Evolutionary conservation across 2,797 vertebrate genomes (phyloP).

Genomic region (Thamnophis elegans): DNA sequence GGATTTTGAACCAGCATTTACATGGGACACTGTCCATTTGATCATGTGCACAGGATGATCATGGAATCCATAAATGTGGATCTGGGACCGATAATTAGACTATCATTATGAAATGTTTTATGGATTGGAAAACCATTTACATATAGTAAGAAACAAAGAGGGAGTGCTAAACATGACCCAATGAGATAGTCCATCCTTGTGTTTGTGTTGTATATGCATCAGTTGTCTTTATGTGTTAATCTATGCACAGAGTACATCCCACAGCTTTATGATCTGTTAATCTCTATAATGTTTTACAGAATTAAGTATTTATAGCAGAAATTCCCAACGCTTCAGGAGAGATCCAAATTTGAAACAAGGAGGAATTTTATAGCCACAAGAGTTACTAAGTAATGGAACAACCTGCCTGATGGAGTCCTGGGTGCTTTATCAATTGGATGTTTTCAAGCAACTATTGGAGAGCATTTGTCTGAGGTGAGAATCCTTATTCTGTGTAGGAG

Average conservation of each 20-base stretch:
- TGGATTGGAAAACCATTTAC: background rate
- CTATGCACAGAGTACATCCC: constrained; percentile 30
- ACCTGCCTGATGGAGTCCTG: background rate
- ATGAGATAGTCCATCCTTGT: background rate
- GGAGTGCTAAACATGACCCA: background rate
- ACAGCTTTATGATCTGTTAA: constrained; percentile 46
- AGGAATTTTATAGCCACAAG: background rate
- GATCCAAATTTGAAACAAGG: background rate
- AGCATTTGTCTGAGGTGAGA: background rate
- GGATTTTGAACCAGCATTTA: background rate
- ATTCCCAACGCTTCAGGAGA: constrained; percentile 12
- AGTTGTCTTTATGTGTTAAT: background rate
- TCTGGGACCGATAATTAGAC: background rate
- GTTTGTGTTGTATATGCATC: background rate
- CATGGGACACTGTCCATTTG: background rate
- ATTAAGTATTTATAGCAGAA: constrained; percentile 33
- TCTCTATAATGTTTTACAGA: constrained; percentile 34
- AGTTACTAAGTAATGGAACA: background rate
- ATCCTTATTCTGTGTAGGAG: background rate
- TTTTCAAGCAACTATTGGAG: background rate
- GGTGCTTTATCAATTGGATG: background rate
- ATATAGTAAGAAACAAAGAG: background rate
- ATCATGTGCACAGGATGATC: background rate
- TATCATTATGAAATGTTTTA: background rate
- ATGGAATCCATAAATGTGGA: background rate